Evolutionary conservation across 2,797 vertebrate genomes (phyloP).

Genomic region (Dallia pectoralis): DNA sequence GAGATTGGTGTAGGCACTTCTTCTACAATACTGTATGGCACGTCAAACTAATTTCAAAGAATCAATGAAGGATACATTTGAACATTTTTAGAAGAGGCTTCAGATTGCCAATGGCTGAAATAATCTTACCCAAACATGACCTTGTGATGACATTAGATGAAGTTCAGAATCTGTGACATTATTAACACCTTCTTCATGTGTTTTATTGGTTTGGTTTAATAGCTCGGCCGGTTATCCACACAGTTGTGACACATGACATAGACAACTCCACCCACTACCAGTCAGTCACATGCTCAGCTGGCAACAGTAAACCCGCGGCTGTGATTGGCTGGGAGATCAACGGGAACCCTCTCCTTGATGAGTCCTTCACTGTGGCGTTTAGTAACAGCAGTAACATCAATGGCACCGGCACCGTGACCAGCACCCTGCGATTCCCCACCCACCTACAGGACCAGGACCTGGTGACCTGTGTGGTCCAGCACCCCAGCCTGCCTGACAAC

Average conservation of each 20-base stretch:
- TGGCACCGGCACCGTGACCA: constrained; percentile 59
- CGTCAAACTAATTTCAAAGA: background rate
- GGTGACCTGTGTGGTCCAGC: constrained; percentile 65
- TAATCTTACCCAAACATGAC: background rate
- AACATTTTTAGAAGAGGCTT: background rate
- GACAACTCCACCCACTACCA: constrained; percentile 63
- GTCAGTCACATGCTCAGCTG: constrained; percentile 64
- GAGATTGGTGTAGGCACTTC: background rate
- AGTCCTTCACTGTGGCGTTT: constrained; percentile 37
- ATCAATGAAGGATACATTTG: background rate
- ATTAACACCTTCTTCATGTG: background rate
- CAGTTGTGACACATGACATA: constrained; percentile 43
- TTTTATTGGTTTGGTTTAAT: background rate
- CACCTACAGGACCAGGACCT: constrained; percentile 63
- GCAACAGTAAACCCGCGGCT: constrained; percentile 56
- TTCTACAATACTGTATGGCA: background rate
- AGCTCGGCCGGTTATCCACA: constrained; percentile 64
- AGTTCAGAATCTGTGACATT: background rate
- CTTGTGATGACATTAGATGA: background rate
- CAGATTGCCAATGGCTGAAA: background rate
- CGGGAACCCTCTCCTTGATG: constrained; percentile 26
- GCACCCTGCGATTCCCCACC: constrained; percentile 68
- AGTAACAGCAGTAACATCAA: constrained; percentile 44
- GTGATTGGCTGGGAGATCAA: constrained; percentile 65
- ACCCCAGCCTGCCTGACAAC: constrained; percentile 56